Evolutionary conservation across 1,140 invertebrate species (phyloP), one percentile per base, ranked within the genome.

Genomic region (Triops longicaudatus): DNA sequence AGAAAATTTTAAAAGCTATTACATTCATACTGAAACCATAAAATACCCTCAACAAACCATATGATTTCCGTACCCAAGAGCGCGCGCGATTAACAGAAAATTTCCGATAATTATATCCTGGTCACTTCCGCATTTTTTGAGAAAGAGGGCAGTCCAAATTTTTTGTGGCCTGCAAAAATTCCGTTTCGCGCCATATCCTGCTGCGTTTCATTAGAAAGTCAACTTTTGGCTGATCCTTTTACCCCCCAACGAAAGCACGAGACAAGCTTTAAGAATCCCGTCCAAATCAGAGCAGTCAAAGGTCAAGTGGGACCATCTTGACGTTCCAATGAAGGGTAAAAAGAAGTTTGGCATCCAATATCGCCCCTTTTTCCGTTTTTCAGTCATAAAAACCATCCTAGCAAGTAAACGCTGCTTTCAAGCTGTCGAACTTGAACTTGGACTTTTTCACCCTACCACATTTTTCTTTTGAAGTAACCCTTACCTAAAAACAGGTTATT

Each of bases 261-360:
- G 50, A 17, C 14, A 63, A 63, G 22, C 50, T 22, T 17, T 63
- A 63, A 63, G 14, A 63, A 63, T 37, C 43, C 43, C 43, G 2
- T 44, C 50, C 50, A 63, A 63, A 63, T 63, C 50, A 63, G 50
- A 22, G 50, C 50, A 63, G 50, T 63, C 50, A 63, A 63, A 63
- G 50, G 50, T 63, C 50, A 63, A 63, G 50, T 63, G 50, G 50
- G 50, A 63, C 50, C 50, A 63, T 63, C 50, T 63, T 63, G 50
- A 63, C 50, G 50, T 63, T 63, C 50, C 50, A 63, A 63, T 63
- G 50, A 63, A 63, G 50, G 50, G 50, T 63, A 63, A 63, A 63
- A 63, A 63, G 50, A 63, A 17, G n/a, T 63, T 63, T 63, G 50
- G 50, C 50, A 63, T 63, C 50, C 50, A 63, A 63, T 63, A 63